Conservation (phyloP, 2,797 vertebrate genomes). For the Enteromius treurensis region DNA sequence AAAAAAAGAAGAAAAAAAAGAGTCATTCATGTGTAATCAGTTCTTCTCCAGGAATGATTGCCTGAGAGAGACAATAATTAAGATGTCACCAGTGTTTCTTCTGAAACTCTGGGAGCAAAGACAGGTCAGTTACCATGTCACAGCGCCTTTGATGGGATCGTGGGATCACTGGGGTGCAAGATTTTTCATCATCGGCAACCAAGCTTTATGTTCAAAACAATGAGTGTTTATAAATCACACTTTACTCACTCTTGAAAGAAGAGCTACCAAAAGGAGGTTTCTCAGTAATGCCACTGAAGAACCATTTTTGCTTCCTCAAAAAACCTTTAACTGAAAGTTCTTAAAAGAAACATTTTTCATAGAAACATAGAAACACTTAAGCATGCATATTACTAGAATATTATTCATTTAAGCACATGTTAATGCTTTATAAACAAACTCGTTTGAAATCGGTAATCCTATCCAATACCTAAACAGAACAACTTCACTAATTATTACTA, state of each 20-base stretch:
- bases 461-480: too few species aligned
- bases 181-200: neutral
- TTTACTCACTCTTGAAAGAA: neutral
- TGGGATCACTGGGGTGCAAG: slow-evolving; percentile 16
- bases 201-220: neutral
- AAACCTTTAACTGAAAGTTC: neutral
- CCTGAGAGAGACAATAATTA: neutral
- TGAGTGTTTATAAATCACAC: neutral
- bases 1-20: too few species aligned
- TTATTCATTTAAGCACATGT: too few species aligned
- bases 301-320: neutral
- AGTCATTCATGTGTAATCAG: neutral
- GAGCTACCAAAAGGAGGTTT: neutral
- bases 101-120: neutral
- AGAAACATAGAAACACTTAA: too few species aligned
- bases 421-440: too few species aligned
- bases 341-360: neutral
- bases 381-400: too few species aligned
- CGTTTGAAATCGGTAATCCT: too few species aligned
- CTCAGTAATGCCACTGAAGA: neutral
- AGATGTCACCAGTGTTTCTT: slow-evolving; percentile 3
- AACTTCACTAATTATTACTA: too few species aligned
- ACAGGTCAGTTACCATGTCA: slow-evolving; percentile 9
- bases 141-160: neutral
- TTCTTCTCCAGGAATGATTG: neutral